Evolutionary conservation across 2,888 invertebrate genomes (phyloP), one percentile per base, ranked within the genome.

Genomic region (Hofmannophila pseudospretella): DNA sequence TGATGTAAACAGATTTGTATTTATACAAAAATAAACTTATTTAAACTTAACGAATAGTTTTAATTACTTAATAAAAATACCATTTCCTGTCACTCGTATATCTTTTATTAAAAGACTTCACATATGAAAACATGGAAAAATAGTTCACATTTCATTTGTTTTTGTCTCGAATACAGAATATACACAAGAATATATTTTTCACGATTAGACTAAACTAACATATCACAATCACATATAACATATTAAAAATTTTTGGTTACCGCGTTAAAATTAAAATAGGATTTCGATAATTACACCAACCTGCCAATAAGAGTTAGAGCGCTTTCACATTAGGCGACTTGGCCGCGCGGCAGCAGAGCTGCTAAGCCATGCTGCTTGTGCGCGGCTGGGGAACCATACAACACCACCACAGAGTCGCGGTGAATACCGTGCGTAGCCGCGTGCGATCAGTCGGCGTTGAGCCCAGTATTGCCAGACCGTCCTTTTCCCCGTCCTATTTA

Each of bases 51-150:
- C 23, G 40, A 12, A 39, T 36, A 38, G 52, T 60, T 59, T 51
- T 32, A 48, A 54, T 54, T 32, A 59, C 44, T 45, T n/a, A 34
- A 39, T 10, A 32, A 36, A 63, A 57, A 51, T 38, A 41, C 35
- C 9, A 29, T 36, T 44, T 45, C 55, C 49, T 52, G 54, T 56
- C 54, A n/a, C n/a, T n/a, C n/a, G n/a, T n/a, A 54, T 56, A 48
- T 58, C 20, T 62, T 63, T 69, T 62, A 62, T 59, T 66, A 54
- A 48, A 47, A 64, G 61, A 63, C 49, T 58, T 58, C 54, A 63
- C 58, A 58, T 23, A 55, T 51, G 58, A 58, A 64, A 66, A 59
- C 55, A 58, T 62, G 54, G 54, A 60, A 66, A 60, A 59, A 62
- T 61, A 60, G 39, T 49, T 48, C 53, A 53, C 53, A 54, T 37